Evolutionary conservation across 2,797 vertebrate species (phyloP), one percentile per base, ranked within the genome.

Genomic region (Gallinago stenura): DNA sequence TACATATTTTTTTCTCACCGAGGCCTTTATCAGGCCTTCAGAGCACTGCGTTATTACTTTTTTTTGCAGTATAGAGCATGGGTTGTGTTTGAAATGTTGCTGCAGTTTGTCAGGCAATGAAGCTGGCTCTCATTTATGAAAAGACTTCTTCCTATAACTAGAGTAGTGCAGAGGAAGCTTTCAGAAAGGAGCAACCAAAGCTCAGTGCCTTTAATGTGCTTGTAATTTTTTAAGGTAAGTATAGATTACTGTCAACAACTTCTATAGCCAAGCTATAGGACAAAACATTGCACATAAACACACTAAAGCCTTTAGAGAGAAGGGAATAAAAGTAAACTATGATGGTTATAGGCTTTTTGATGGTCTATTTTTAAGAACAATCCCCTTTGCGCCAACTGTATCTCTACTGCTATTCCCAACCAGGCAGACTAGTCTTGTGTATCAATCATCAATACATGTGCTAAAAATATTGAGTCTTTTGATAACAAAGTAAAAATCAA

Each of bases 281-380:
- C 45, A 83, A 56, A 69, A 68, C 0, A 4, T 39, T 61, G 7
- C 15, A 46, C 15, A 39, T 39, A 87, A 95, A 73, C 17, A 73
- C n/a, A 26, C 4, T 35, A n/a, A 80, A 71, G 14, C 15, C 82
- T 83, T 89, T 83, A 71, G 77, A 33, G 30, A 89, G 61, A 88
- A 80, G 45, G 10, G 17, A 93, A 69, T 83, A 83, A 88, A 83
- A 72, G 19, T 25, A 68, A 93, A 65, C 10, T 48, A 7, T 35
- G 53, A 76, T 33, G 6, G 4, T 64, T 80, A 58, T 17, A 30
- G 31, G 6, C 3, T 89, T 92, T 91, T 46, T 35, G 41, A 54
- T 86, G 10, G n/a, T 46, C 16, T 60, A 7, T 35, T n/a, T 75
- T 68, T 30, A 78, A 89, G 91, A 92, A 96, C 92, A 91, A 37